Conservation (phyloP, 1,140 invertebrate genomes). For the Cherax destructor region DNA sequence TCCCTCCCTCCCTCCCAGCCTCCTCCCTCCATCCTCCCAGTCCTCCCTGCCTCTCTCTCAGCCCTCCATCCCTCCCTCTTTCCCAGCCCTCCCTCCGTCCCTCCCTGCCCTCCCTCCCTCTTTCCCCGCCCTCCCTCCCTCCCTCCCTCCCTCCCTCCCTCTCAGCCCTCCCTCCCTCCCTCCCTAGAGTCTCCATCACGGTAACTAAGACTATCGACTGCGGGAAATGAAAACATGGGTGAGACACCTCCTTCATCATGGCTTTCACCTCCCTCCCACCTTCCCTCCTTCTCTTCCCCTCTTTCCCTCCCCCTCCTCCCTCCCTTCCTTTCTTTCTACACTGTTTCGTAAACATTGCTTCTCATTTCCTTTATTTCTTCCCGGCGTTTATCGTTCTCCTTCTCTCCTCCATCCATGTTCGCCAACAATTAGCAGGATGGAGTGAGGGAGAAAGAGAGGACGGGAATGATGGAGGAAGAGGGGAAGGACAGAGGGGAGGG, state of each 20-base stretch:
- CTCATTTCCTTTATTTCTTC: not conserved
- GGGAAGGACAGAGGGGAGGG: not conserved
- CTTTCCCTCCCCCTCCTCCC: not conserved
- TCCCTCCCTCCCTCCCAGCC: not conserved
- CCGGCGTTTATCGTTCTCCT: not conserved
- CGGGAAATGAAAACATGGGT: constrained; percentile 28
- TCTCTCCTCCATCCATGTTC: not conserved
- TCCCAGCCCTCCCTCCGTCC: too few relatives aligned
- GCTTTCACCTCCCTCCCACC: not conserved
- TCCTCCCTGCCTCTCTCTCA: too few relatives aligned
- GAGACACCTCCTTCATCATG: constrained; percentile 9
- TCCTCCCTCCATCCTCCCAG: too few relatives aligned
- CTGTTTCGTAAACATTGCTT: not conserved
- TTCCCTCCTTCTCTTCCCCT: not conserved
- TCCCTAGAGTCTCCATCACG: not conserved
- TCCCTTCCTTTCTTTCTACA: not conserved
- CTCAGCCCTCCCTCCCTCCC: not conserved
- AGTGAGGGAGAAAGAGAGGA: not conserved
- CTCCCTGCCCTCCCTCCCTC: too few relatives aligned
- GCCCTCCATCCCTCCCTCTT: too few relatives aligned
- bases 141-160: not conserved
- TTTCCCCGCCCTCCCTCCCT: too few relatives aligned
- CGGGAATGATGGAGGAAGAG: not conserved
- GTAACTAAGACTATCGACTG: constrained; percentile 22
- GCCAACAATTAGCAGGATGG: too few relatives aligned